Conservation (phyloP, 2,113 vertebrate species). For the Siphamia tubifer region DNA sequence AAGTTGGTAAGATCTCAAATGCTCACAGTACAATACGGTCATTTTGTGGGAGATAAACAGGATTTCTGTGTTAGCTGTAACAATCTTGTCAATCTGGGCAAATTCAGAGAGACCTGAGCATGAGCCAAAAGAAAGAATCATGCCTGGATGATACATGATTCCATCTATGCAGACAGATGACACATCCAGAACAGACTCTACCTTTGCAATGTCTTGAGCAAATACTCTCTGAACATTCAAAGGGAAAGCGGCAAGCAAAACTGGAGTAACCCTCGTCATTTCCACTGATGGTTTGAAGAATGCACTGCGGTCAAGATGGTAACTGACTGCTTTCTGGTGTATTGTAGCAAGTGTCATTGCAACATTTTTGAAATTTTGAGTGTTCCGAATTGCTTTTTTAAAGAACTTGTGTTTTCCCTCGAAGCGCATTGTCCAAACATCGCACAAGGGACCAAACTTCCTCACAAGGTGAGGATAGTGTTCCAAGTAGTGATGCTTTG, state of each 20-base stretch:
- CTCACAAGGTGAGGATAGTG: too few relatives aligned
- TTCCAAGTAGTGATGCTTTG: too few relatives aligned
- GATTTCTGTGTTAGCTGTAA: conserved; percentile 27
- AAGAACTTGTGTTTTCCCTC: conserved; percentile 23
- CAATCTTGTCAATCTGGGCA: conserved; percentile 34
- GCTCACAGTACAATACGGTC: conserved; percentile 35
- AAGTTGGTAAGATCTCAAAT: conserved; percentile 27
- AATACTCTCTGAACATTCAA: too few relatives aligned
- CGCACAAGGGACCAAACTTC: not conserved
- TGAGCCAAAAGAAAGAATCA: conserved; percentile 37
- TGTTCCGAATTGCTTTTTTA: not conserved
- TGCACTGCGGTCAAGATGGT: not conserved
- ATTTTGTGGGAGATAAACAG: conserved; percentile 42
- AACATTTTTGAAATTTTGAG: conserved; percentile 9
- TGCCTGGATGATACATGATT: conserved; percentile 24
- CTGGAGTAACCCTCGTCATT: not conserved
- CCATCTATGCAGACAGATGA: conserved; percentile 34
- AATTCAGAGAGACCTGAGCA: conserved; percentile 46
- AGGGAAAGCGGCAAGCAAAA: conserved; percentile 2
- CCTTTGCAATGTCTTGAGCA: not conserved
- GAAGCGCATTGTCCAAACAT: too few relatives aligned
- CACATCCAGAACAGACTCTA: not conserved
- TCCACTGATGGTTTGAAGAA: conserved; percentile 11
- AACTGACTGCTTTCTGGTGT: not conserved
- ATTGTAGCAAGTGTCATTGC: not conserved